Base-by-base conservation (phyloP, 2,888 invertebrate species). In the Drosophila infuscata region DNA sequence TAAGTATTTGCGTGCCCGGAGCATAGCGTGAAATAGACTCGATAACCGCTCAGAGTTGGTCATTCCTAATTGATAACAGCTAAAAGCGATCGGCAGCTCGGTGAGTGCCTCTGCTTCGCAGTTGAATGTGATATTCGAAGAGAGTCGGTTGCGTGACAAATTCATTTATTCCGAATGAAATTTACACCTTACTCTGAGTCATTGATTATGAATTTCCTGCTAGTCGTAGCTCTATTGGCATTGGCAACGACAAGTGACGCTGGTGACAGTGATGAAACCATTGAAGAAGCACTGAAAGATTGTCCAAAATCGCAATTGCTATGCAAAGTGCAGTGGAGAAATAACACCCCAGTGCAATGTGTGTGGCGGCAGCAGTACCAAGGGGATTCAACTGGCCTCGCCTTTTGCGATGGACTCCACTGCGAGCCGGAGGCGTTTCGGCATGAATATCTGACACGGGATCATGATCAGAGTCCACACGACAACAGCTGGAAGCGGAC, bases 401-500 rank as follows among this genome's bases (percentile, higher is more conserved):
- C 62, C 12, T 86, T 68, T 15, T 85, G 84, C 56, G 52, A 73
- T 32, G 49, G 61, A 1, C 51, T 64, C 53, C 65, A 76, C 61
- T 86, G 85, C 32, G 71, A 83, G 12, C 79, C 90, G 48, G 90
- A 90, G 35, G 25, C 30, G 17, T 86, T 86, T 25, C 11, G 11
- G 9, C 85, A 85, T n/a, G 81, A 85, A 36, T 85, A 85, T 4
- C 71, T 86, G 5, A 63, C 54, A 0, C 48, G 70, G 0, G 54
- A 82, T 53, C 86, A 90, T 35, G 83, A 82, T n/a, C 80, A 81
- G 64, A 76, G 76, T 3, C 74, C 81, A 2, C 85, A 90, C 17
- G 20, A 12, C 2, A 88, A 87, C 49, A 71, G 61, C 4, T 92
- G 92, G 92, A 76, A 80, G 29, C 58, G 76, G 9, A 75, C 85